Percentiles rank a stretch among this genome's conserved stretches.
These are phyloP conservation scores for Aplocera efformata DNA, from an alignment of 2,888 invertebrate genomes.

Conservation along the genomic window DNA sequence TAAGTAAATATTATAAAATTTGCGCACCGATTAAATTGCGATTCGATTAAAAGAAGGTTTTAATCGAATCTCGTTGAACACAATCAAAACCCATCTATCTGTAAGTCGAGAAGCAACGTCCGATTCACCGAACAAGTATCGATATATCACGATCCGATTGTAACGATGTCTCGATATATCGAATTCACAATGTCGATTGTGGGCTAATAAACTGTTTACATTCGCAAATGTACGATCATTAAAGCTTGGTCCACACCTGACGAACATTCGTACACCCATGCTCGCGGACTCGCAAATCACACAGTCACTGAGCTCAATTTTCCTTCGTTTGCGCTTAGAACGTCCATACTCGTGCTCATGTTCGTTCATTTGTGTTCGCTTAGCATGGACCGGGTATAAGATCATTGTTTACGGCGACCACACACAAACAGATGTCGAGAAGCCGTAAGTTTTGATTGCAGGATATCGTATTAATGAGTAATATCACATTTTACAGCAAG, in stretches of 20 bases:
- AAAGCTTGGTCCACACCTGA: conserved; percentile 17
- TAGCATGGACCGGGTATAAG: conserved; percentile 25
- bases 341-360: no score
- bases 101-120: conserved; percentile 46
- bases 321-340: no score
- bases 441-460: conserved; percentile 72
- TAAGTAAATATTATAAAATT: no score
- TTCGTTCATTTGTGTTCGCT: no score
- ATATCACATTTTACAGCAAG: conserved; percentile 59
- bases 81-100: conserved; percentile 36
- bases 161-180: conserved; percentile 36
- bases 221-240: conserved; percentile 62
- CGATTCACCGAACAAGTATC: conserved; percentile 54
- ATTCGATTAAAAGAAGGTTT: neutral
- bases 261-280: no score
- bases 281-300: no score
- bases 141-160: conserved; percentile 6
- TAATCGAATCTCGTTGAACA: conserved; percentile 17
- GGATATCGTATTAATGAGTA: conserved; percentile 69
- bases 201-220: conserved; percentile 70
- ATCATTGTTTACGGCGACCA: conserved; percentile 74
- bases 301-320: no score
- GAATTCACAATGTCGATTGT: conserved; percentile 65
- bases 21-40: no score
- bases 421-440: conserved; percentile 67